Evolutionary conservation across 2,797 vertebrate species (phyloP).

Genomic region (Setipinna tenuifilis): DNA sequence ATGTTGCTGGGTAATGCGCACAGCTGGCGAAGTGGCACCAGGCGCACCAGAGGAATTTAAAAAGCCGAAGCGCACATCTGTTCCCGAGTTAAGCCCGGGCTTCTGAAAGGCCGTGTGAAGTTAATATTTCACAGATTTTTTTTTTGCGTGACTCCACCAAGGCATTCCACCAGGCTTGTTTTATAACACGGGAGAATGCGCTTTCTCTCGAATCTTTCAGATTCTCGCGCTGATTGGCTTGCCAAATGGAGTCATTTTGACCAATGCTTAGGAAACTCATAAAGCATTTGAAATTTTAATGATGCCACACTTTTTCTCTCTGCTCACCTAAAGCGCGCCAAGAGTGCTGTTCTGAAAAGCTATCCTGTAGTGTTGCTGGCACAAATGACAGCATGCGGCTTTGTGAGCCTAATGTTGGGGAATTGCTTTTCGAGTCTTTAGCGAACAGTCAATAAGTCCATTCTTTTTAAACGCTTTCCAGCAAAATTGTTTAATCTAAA

Average conservation of each 20-base stretch:
- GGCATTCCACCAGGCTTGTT: conserved; percentile 36
- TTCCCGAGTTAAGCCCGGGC: conserved; percentile 54
- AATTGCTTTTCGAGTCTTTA: background rate
- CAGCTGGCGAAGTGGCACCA: conserved; percentile 67
- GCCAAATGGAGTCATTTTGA: conserved; percentile 31
- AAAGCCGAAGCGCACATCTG: conserved; percentile 61
- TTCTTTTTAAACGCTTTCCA: background rate
- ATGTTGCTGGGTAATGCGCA: conserved; percentile 65
- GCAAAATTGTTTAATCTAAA: too few relatives aligned
- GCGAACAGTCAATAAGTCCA: background rate
- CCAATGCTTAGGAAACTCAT: conserved; percentile 39
- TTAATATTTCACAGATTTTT: conserved; percentile 54
- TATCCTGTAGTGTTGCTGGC: conserved; percentile 26
- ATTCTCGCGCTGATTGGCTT: background rate
- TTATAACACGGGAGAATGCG: conserved; percentile 11
- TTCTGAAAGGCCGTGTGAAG: conserved; percentile 47
- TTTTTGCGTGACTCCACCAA: conserved; percentile 45
- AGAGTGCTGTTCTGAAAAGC: conserved; percentile 6
- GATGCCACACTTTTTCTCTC: conserved; percentile 26
- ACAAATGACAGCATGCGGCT: conserved; percentile 47
- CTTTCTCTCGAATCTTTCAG: background rate
- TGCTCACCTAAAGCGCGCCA: background rate
- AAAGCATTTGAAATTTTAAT: conserved; percentile 45
- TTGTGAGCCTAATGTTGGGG: background rate
- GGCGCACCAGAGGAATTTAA: conserved; percentile 59